These are phyloP conservation scores for Scolopax bukidnonensis DNA, from an alignment of 2,797 vertebrate species.

Conservation along the genomic window DNA sequence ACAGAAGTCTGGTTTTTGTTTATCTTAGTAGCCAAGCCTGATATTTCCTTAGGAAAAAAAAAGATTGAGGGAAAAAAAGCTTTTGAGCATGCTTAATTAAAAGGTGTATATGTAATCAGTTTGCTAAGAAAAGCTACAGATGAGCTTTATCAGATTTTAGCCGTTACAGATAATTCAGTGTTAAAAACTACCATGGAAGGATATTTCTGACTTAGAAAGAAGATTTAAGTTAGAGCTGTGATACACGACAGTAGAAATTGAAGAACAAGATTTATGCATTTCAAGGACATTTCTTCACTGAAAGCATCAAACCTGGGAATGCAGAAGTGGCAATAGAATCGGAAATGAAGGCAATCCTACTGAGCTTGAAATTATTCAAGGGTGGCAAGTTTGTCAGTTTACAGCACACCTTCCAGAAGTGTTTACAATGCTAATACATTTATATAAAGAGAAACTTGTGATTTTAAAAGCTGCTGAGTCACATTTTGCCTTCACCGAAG, in stretches of 20 bases:
- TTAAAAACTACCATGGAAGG: not conserved
- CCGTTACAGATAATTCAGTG: not conserved
- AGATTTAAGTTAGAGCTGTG: not conserved
- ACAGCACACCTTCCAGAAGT: not conserved
- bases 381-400: not conserved
- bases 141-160: conserved; percentile 8
- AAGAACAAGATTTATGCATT: not conserved
- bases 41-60: not conserved
- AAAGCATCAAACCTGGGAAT: not conserved
- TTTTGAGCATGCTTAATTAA: not conserved
- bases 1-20: not conserved
- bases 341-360: not conserved
- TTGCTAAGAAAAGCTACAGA: not conserved
- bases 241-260: not conserved
- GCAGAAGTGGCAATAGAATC: not conserved
- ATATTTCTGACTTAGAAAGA: not conserved
- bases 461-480: conserved; percentile 11
- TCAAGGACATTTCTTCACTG: not conserved
- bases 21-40: not conserved
- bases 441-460: not conserved
- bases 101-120: not conserved
- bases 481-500: not conserved
- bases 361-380: not conserved
- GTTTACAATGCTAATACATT: not conserved
- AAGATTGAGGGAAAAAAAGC: not conserved